Conservation (phyloP, 2,888 invertebrate genomes). For the Cantharis lateralis region DNA sequence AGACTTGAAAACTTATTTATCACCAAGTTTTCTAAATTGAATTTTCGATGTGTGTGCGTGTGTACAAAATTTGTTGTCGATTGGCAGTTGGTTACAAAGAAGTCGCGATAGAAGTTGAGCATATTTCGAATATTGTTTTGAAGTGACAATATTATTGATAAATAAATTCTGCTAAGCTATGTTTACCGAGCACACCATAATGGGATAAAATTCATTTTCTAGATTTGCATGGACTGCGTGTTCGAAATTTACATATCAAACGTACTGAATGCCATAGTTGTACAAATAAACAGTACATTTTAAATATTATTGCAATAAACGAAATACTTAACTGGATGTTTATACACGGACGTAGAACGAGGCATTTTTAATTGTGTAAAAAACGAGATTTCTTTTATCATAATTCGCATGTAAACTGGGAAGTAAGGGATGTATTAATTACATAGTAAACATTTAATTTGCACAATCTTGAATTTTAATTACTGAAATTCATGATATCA, state of each 20-base stretch:
- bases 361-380: conserved; percentile 45
- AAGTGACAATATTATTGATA: neutral
- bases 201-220: conserved; percentile 45
- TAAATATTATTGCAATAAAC: conserved; percentile 5
- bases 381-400: conserved; percentile 49
- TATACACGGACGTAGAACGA: conserved; percentile 36
- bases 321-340: neutral
- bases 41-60: neutral
- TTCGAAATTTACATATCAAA: conserved; percentile 43
- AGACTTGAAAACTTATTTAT: neutral
- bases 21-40: neutral
- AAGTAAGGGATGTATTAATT: conserved; percentile 43
- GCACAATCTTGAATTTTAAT: conserved; percentile 31
- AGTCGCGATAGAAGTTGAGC: neutral
- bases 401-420: conserved; percentile 47
- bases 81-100: neutral
- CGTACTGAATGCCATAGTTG: conserved; percentile 34
- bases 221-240: conserved; percentile 48
- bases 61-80: neutral
- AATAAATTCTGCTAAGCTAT: conserved; percentile 5
- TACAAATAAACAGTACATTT: conserved; percentile 20
- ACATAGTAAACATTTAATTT: conserved; percentile 44
- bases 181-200: conserved; percentile 39
- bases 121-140: neutral
- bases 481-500: conserved; percentile 19